phyloP scores from a whole-genome alignment of 1,140 invertebrate genomes.

The Bombus terrestris region DNA sequence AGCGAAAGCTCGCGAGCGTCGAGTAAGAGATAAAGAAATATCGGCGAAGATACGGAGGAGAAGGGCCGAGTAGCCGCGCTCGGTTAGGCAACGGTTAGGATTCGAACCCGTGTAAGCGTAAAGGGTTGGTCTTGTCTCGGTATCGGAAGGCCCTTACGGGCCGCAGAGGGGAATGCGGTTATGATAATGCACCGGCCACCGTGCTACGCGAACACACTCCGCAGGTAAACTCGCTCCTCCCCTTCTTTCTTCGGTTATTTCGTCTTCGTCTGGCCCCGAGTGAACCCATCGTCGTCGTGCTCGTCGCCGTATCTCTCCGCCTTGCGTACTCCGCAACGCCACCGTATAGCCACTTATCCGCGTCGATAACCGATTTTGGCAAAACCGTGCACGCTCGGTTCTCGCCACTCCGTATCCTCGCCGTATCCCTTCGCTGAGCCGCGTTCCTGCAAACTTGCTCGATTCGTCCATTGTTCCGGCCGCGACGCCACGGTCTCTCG shows the following conservation, averaged over 20 bases:
- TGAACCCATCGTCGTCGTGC: no score
- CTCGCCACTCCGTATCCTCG: neutral
- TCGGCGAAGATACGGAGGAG: constrained; percentile 22
- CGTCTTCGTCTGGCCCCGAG: neutral
- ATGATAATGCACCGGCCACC: constrained; percentile 82
- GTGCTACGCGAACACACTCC: constrained; percentile 77
- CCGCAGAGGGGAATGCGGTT: constrained; percentile 79
- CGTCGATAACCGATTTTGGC: constrained; percentile 69
- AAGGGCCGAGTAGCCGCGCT: neutral
- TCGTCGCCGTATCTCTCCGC: no score
- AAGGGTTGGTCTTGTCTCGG: constrained; percentile 74
- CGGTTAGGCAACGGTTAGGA: constrained; percentile 13
- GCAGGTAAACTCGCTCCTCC: constrained; percentile 52
- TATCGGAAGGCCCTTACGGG: constrained; percentile 71
- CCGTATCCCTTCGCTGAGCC: neutral
- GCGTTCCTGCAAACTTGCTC: constrained; percentile 48
- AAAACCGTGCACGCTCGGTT: neutral
- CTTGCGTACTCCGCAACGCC: neutral
- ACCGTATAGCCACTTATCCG: constrained; percentile 47
- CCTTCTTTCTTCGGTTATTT: neutral
- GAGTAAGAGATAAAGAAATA: constrained; percentile 64
- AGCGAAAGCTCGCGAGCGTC: constrained; percentile 18
- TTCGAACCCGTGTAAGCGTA: constrained; percentile 64
- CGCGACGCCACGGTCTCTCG: neutral
- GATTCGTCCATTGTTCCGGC: constrained; percentile 60